Conservation (phyloP, 2,113 vertebrate species). For the Merops nubicus region DNA sequence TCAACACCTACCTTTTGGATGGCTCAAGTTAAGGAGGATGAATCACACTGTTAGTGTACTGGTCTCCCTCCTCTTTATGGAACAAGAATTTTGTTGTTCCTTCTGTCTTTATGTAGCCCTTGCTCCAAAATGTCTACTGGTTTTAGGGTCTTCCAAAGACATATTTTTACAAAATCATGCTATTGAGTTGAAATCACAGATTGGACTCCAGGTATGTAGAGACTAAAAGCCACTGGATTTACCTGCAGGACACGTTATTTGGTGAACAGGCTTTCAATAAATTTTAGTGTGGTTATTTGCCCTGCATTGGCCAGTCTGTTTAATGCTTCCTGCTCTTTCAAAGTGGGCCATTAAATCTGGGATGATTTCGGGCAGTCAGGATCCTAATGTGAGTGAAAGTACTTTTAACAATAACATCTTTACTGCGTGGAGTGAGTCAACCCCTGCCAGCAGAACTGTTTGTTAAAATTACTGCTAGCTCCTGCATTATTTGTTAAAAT, state of each 20-base stretch:
- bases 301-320: neutral
- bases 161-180: neutral
- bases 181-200: neutral
- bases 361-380: neutral
- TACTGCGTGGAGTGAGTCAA: neutral
- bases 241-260: neutral
- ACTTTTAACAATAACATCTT: neutral
- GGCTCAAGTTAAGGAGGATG: slow-evolving; percentile 26
- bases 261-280: neutral
- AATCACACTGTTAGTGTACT: neutral
- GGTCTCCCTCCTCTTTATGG: neutral
- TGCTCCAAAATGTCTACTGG: neutral
- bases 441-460: neutral
- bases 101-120: neutral
- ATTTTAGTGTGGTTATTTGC: slow-evolving; percentile 3
- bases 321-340: slow-evolving; percentile 24
- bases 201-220: neutral
- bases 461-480: neutral
- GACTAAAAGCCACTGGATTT: neutral
- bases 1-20: slow-evolving; percentile 39
- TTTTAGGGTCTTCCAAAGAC: neutral
- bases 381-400: neutral
- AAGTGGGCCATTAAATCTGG: neutral
- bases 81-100: neutral
- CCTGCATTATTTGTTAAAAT: neutral